Evolutionary conservation across 92 coral and sea anemone genomes (phyloP).

Genomic region (Phymanthus crucifer): DNA sequence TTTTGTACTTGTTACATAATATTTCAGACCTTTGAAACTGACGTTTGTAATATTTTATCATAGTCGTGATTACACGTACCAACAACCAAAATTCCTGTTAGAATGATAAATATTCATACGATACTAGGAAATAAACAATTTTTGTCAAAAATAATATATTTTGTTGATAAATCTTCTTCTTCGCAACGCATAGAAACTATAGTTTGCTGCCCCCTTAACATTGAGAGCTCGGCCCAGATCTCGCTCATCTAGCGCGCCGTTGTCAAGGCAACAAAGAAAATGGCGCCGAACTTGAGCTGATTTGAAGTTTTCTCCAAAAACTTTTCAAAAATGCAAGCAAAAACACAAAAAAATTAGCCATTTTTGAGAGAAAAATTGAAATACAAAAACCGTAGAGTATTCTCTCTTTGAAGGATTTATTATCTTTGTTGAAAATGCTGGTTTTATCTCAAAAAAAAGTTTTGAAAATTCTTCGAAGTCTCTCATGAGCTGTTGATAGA

Average conservation of each 20-base stretch:
- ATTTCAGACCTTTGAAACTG: neutral
- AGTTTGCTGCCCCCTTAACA: constrained; percentile 1
- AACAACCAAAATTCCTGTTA: neutral
- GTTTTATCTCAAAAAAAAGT: neutral
- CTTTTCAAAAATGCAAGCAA: neutral
- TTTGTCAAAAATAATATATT: neutral
- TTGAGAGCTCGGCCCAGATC: neutral
- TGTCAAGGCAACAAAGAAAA: constrained; percentile 20
- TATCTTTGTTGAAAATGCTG: neutral
- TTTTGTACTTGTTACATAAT: neutral
- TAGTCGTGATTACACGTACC: neutral
- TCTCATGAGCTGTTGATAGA: neutral
- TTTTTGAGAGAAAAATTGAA: neutral
- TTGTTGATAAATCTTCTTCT: neutral
- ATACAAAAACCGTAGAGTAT: neutral
- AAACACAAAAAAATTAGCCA: neutral
- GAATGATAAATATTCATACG: neutral
- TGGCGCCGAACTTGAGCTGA: constrained; percentile 28
- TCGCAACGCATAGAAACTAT: neutral
- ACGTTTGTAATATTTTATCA: neutral
- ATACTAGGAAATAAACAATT: too few species aligned
- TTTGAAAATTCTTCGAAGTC: neutral
- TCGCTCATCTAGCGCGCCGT: neutral
- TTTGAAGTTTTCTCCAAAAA: constrained; percentile 1
- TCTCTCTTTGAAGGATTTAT: neutral